Evolutionary conservation across 1,140 invertebrate species (phyloP).

Genomic region (Phymastichus coffea): DNA sequence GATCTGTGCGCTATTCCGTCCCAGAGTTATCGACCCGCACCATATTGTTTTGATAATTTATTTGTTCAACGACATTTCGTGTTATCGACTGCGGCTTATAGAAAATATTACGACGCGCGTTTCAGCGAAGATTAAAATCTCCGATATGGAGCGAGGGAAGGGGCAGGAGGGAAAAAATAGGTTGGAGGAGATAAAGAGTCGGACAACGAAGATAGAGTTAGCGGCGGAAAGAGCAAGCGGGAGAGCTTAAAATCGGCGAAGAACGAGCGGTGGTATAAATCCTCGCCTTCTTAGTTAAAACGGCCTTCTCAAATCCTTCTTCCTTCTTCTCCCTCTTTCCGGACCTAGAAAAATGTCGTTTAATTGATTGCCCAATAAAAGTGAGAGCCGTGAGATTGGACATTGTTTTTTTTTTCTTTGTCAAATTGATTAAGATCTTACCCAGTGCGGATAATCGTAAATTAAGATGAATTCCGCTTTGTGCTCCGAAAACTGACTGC

Average conservation of each 20-base stretch:
- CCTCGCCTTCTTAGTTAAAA: background rate
- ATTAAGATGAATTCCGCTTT: slow-evolving; percentile 9
- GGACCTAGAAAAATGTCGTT: background rate
- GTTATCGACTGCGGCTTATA: no score
- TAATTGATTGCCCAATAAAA: slow-evolving; percentile 20
- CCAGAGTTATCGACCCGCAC: no score
- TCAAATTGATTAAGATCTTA: slow-evolving; percentile 1
- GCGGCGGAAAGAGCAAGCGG: background rate
- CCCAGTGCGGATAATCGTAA: slow-evolving; percentile 5
- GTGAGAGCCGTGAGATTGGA: background rate
- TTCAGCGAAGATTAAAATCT: no score
- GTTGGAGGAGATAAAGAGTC: background rate
- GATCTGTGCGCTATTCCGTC: no score
- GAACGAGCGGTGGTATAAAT: slow-evolving; percentile 26
- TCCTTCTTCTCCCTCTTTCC: background rate
- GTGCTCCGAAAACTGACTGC: no score
- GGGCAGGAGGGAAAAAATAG: no score
- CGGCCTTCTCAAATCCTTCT: background rate
- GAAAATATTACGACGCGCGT: no score
- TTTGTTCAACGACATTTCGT: no score
- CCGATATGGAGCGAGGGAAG: no score
- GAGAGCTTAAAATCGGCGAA: slow-evolving; percentile 9
- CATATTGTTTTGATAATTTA: no score
- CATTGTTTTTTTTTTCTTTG: no score
- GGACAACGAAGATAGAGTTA: background rate